phyloP scores from a whole-genome alignment of 2,888 invertebrate species.

The Molorchus minor region DNA sequence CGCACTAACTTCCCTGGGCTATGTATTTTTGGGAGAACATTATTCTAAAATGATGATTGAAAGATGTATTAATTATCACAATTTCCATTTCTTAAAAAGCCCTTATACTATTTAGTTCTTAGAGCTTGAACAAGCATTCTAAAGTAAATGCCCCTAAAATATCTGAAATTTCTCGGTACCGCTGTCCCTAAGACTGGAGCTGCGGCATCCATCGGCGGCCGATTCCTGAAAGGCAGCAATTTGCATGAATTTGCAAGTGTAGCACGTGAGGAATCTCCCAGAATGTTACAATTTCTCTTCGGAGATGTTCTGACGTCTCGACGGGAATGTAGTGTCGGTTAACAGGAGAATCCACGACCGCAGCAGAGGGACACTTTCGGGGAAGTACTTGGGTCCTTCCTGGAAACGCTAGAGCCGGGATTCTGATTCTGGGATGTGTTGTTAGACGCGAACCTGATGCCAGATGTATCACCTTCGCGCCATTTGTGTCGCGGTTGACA shows the following conservation, averaged over 20 bases:
- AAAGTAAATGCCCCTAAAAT: too few species aligned
- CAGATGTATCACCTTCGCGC: constrained; percentile 10
- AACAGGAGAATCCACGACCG: constrained; percentile 36
- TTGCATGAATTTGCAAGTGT: constrained; percentile 46
- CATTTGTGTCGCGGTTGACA: neutral
- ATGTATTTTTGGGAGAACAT: too few species aligned
- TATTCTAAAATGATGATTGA: too few species aligned
- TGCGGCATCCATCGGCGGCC: neutral
- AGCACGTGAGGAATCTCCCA: constrained; percentile 43
- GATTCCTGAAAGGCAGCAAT: constrained; percentile 36
- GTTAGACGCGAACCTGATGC: constrained; percentile 33
- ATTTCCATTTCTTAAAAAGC: too few species aligned
- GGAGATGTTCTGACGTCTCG: constrained; percentile 46
- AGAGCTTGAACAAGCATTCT: too few species aligned
- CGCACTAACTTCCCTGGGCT: too few species aligned
- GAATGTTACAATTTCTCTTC: constrained; percentile 46
- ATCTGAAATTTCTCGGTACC: neutral
- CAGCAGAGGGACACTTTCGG: constrained; percentile 39
- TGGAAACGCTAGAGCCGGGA: constrained; percentile 39
- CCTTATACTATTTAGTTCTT: too few species aligned
- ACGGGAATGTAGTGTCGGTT: constrained; percentile 46
- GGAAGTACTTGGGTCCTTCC: constrained; percentile 38
- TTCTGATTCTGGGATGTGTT: constrained; percentile 37
- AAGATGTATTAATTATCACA: too few species aligned
- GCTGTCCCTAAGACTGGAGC: neutral